phyloP scores from a whole-genome alignment of 2,113 vertebrate species.

The Neolamprologus fasciatus region DNA sequence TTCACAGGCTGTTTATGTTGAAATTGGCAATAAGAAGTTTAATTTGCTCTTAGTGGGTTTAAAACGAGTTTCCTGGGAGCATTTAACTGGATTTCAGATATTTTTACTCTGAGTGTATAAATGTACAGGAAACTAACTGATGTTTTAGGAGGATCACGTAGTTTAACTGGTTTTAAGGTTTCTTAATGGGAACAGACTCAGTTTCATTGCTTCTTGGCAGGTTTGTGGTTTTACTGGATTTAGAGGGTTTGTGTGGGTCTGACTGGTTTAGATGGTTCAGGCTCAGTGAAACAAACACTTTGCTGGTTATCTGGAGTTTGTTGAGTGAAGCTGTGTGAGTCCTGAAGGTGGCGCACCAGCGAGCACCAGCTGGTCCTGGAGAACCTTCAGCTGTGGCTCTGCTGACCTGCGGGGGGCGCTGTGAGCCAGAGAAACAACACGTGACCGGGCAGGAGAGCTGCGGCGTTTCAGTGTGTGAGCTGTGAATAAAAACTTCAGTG shows the following conservation, averaged over 20 bases:
- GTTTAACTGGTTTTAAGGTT: background rate
- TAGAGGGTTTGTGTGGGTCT: fast-evolving
- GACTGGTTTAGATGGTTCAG: background rate
- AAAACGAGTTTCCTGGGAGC: background rate
- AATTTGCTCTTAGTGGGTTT: background rate
- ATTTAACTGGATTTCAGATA: background rate
- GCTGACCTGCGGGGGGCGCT: background rate
- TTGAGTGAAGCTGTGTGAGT: background rate
- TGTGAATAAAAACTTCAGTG: background rate
- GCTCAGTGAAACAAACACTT: background rate
- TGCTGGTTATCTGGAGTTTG: background rate
- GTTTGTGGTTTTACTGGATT: background rate
- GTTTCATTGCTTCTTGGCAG: background rate
- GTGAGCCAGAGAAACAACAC: background rate
- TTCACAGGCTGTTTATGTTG: background rate
- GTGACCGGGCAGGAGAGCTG: background rate
- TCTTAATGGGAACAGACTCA: background rate
- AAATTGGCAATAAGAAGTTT: background rate
- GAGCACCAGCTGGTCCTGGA: constrained; percentile 20
- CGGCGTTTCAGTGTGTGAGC: background rate
- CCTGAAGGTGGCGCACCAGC: background rate
- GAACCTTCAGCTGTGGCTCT: background rate
- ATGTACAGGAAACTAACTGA: background rate
- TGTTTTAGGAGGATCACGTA: fast-evolving
- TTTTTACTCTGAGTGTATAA: background rate